Percentiles rank a stretch among this genome's conserved stretches.
Conservation (phyloP, 2,888 invertebrate species). For the Lapara coniferarum region DNA sequence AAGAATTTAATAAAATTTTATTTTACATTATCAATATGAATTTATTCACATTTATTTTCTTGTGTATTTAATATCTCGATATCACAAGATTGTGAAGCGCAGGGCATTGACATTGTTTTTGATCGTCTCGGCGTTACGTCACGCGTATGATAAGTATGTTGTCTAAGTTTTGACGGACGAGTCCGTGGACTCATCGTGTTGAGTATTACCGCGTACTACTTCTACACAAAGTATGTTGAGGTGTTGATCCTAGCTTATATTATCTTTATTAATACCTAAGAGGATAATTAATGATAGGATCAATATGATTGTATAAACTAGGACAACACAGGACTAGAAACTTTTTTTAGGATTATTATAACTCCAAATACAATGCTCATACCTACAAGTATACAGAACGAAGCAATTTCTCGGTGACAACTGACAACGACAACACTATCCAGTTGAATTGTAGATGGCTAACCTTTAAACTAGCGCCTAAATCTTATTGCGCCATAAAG, state of each 20-base stretch:
- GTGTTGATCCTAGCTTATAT: too few relatives aligned
- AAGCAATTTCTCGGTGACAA: too few relatives aligned
- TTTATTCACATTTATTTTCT: not conserved
- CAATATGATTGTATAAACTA: not conserved
- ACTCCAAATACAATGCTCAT: too few relatives aligned
- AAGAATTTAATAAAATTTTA: too few relatives aligned
- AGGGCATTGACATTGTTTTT: constrained; percentile 28
- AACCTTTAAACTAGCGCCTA: too few relatives aligned
- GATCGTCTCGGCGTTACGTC: constrained; percentile 13
- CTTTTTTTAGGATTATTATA: too few relatives aligned
- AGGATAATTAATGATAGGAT: not conserved
- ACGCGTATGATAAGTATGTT: not conserved
- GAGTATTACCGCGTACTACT: not conserved
- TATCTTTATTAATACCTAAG: too few relatives aligned
- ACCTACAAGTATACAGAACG: too few relatives aligned
- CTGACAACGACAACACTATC: too few relatives aligned
- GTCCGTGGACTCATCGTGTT: not conserved
- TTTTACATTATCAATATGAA: not conserved
- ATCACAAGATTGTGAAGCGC: not conserved
- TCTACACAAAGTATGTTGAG: too few relatives aligned
- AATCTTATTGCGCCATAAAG: too few relatives aligned
- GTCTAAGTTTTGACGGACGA: not conserved
- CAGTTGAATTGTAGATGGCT: too few relatives aligned
- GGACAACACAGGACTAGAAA: not conserved
- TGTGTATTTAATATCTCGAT: not conserved